A percentile compares a stretch with the other conserved stretches of the same genome.
phyloP scores from a whole-genome alignment of 2,113 vertebrate genomes.

The Deroptyus accipitrinus region DNA sequence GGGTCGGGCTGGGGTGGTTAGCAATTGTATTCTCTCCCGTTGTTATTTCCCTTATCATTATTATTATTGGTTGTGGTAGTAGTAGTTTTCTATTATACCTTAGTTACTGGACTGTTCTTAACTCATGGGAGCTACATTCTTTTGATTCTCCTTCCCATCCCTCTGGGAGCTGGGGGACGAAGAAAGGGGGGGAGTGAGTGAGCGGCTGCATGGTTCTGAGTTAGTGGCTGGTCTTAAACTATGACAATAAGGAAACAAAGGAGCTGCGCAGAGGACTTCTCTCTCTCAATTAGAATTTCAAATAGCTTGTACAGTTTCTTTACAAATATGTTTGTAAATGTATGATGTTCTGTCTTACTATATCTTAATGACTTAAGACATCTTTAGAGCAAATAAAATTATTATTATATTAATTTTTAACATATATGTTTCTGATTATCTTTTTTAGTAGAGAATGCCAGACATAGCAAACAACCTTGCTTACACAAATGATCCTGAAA shows the following conservation, averaged over 20 bases:
- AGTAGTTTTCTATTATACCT: no score
- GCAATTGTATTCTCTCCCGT: no score
- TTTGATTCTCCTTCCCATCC: no score
- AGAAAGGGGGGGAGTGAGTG: no score
- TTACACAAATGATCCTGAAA: neutral
- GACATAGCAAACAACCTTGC: neutral
- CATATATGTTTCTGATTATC: neutral
- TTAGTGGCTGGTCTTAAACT: no score
- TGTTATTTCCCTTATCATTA: no score
- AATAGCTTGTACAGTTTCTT: neutral
- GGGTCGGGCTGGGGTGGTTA: no score
- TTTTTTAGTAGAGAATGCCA: neutral
- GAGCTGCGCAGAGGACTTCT: neutral
- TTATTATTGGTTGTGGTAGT: no score
- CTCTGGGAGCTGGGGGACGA: no score
- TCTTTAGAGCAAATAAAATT: neutral
- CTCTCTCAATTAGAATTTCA: neutral
- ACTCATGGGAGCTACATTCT: no score
- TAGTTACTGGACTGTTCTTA: no score
- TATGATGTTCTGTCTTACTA: neutral
- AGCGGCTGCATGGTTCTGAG: no score
- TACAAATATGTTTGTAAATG: neutral
- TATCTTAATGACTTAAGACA: neutral
- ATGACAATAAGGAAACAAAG: neutral
- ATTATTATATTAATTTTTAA: neutral